Percentiles rank a stretch among this genome's conserved stretches.
Evolutionary conservation across 2,888 invertebrate genomes (phyloP).

Genomic region (Spisula solida): DNA sequence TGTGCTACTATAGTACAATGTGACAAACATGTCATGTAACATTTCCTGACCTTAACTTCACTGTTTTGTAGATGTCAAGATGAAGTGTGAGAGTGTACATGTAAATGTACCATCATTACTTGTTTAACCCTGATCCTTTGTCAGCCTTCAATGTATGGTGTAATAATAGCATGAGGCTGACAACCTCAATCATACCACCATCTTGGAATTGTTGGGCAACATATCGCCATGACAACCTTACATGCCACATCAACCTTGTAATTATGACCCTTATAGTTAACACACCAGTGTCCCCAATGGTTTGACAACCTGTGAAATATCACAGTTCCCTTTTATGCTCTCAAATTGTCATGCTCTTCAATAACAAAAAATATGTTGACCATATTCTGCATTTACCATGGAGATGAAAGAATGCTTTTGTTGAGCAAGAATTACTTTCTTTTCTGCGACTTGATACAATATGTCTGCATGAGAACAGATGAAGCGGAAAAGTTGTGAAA

Average conservation of each 20-base stretch:
- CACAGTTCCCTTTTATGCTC: not conserved
- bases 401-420: not conserved
- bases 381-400: constrained; percentile 4
- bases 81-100: not conserved
- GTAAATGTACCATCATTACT: not conserved
- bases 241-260: not conserved
- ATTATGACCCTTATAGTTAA: constrained; percentile 26
- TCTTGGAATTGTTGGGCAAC: not conserved
- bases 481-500: constrained; percentile 22
- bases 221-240: constrained; percentile 9
- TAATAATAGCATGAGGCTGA: constrained; percentile 14
- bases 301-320: not conserved
- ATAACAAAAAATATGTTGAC: constrained; percentile 18
- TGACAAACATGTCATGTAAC: not conserved
- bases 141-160: not conserved
- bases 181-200: constrained; percentile 16
- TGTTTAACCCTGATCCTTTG: not conserved
- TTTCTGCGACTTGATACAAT: not conserved
- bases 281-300: not conserved
- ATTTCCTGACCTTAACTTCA: not conserved
- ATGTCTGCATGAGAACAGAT: not conserved
- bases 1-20: not conserved
- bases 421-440: constrained; percentile 17
- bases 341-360: not conserved
- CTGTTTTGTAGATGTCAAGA: not conserved